Percentiles rank a stretch among this genome's conserved stretches.
Conservation (phyloP, 2,888 invertebrate genomes). For the Rhagophthalmus giganteus region DNA sequence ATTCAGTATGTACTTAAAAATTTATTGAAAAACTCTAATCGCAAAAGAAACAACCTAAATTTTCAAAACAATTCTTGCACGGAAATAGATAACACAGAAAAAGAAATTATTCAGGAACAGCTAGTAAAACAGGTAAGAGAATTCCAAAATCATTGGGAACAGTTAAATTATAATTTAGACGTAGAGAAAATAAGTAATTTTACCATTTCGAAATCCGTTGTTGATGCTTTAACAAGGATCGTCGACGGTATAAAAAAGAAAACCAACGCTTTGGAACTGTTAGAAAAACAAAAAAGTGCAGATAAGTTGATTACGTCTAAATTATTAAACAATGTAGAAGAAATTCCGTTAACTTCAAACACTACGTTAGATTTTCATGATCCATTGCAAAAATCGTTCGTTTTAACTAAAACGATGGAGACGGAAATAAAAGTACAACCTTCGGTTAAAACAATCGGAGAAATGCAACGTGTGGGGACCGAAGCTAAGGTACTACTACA, state of each 20-base stretch:
- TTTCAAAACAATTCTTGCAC: constrained; percentile 1
- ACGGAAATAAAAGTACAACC: constrained; percentile 20
- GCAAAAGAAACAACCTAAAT: constrained; percentile 5
- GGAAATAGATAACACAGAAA: background rate
- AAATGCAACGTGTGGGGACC: constrained; percentile 18
- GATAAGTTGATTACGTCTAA: constrained; percentile 5
- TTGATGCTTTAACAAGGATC: constrained; percentile 8
- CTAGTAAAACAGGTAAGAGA: constrained; percentile 20
- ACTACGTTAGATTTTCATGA: too few relatives aligned
- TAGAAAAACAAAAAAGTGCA: constrained; percentile 11
- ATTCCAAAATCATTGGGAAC: constrained; percentile 27
- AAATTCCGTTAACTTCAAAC: background rate
- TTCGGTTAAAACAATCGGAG: constrained; percentile 14
- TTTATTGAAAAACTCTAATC: constrained; percentile 22
- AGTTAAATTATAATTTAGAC: constrained; percentile 15
- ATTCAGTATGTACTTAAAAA: constrained; percentile 31
- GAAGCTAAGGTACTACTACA: constrained; percentile 18
- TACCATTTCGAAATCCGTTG: background rate
- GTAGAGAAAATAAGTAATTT: constrained; percentile 4
- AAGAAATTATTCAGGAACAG: constrained; percentile 3
- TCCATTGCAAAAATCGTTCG: background rate
- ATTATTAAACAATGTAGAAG: constrained; percentile 3
- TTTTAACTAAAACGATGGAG: constrained; percentile 8
- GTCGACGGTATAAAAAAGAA: constrained; percentile 1
- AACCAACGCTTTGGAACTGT: constrained; percentile 1